phyloP scores from a whole-genome alignment of 2,888 invertebrate genomes.

The Leucophenga montana region DNA sequence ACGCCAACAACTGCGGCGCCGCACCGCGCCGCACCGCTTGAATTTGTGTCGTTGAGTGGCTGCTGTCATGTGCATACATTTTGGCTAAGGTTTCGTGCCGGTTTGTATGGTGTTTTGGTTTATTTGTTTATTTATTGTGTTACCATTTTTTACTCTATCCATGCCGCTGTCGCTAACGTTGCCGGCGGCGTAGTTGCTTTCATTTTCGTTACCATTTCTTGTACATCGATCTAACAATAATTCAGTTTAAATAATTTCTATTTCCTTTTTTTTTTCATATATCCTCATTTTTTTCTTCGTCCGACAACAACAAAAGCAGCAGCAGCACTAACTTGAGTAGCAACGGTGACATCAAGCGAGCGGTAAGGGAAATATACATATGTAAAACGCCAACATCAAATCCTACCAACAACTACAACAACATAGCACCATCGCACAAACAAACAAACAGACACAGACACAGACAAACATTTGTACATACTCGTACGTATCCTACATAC shows the following conservation, averaged over 20 bases:
- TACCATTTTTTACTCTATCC: background rate
- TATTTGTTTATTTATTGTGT: constrained; percentile 1
- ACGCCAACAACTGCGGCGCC: background rate
- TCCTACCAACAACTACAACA: too few species aligned
- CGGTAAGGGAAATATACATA: background rate
- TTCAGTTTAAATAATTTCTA: constrained; percentile 54
- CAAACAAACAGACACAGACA: too few species aligned
- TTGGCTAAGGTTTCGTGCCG: background rate
- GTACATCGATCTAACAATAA: constrained; percentile 70
- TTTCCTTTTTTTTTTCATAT: constrained; percentile 40
- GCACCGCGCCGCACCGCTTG: too few species aligned
- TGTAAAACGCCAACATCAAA: background rate
- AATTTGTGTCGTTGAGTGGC: background rate
- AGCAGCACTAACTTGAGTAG: background rate
- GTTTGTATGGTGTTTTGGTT: background rate
- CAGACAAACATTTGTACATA: too few species aligned
- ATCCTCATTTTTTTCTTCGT: constrained; percentile 22
- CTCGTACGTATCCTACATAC: too few species aligned
- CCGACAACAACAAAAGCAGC: constrained; percentile 21
- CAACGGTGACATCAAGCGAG: background rate
- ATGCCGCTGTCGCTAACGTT: background rate
- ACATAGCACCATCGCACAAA: too few species aligned
- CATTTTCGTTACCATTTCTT: constrained; percentile 47
- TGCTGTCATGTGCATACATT: constrained; percentile 8
- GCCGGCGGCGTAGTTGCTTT: constrained; percentile 39